These are phyloP conservation scores for Drosophila prostipennis DNA, from an alignment of 2,888 invertebrate genomes.

Conservation along the genomic window DNA sequence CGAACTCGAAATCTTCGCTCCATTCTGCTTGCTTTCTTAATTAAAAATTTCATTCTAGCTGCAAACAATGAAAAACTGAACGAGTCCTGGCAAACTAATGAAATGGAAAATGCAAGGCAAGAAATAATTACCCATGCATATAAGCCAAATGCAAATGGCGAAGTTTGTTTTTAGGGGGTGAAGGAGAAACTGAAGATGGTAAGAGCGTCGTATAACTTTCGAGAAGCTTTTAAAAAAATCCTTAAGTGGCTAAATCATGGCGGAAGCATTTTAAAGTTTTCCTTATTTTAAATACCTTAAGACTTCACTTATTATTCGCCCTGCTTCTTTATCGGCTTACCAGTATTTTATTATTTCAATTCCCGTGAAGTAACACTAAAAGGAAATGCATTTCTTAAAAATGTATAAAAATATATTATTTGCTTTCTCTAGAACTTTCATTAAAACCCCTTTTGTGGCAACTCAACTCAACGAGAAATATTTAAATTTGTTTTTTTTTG, in stretches of 20 bases:
- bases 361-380: too few species aligned
- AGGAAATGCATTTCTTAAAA: conserved; percentile 2
- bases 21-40: conserved; percentile 65
- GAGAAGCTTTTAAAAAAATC: not conserved
- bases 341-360: too few species aligned
- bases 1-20: conserved; percentile 54
- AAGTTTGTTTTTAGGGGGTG: not conserved
- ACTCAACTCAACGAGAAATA: conserved; percentile 12
- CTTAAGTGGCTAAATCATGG: not conserved
- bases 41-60: conserved; percentile 62
- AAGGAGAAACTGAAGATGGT: conserved; percentile 2
- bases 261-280: not conserved
- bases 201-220: not conserved
- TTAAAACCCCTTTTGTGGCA: conserved; percentile 34
- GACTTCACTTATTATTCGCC: not conserved
- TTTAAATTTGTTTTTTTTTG: conserved; percentile 20
- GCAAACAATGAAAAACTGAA: conserved; percentile 67
- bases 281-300: not conserved
- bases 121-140: conserved; percentile 33
- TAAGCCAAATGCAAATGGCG: conserved; percentile 25
- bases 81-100: conserved; percentile 56
- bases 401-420: not conserved
- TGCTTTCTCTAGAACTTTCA: conserved; percentile 7
- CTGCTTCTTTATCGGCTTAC: too few species aligned
- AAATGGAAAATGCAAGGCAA: conserved; percentile 51